Percentiles rank a stretch among this genome's conserved stretches.
Evolutionary conservation across 2,797 vertebrate species (phyloP).

Genomic region (Notolabrus celidotus): DNA sequence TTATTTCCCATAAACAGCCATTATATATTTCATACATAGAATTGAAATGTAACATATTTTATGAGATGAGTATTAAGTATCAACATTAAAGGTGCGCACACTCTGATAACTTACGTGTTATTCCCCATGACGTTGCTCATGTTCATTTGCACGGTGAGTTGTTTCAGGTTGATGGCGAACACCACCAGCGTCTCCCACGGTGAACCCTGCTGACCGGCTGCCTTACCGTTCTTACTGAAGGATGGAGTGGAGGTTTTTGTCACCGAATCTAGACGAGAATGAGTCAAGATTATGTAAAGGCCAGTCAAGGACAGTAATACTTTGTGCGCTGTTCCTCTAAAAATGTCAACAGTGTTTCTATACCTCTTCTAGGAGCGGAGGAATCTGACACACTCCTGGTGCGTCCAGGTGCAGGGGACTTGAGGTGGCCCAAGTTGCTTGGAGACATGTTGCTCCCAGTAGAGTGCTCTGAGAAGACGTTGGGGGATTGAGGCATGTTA

Average conservation of each 20-base stretch:
- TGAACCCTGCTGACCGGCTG: constrained; percentile 92
- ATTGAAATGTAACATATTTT: too few relatives aligned
- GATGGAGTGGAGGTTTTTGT: constrained; percentile 94
- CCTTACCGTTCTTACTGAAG: constrained; percentile 92
- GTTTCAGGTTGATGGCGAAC: constrained; percentile 98
- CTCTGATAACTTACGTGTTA: constrained; percentile 90
- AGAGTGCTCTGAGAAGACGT: constrained; percentile 90
- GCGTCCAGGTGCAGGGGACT: constrained; percentile 92
- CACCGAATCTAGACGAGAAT: constrained; percentile 86
- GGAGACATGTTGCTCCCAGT: constrained; percentile 86
- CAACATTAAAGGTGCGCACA: too few relatives aligned
- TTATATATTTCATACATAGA: too few relatives aligned
- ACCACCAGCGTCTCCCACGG: constrained; percentile 99
- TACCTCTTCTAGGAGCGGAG: constrained; percentile 94
- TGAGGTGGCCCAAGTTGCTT: constrained; percentile 88
- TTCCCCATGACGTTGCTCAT: constrained; percentile 99
- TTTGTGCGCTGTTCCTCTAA: too few relatives aligned
- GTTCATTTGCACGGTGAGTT: constrained; percentile 98
- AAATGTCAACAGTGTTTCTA: neutral
- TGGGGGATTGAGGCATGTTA: constrained; percentile 90
- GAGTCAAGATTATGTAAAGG: neutral
- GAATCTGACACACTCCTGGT: constrained; percentile 96
- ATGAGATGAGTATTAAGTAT: too few relatives aligned
- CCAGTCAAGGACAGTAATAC: rapidly evolving
- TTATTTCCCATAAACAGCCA: too few relatives aligned